Conservation (phyloP, 2,888 invertebrate genomes). For the Iselma pallidipennis region DNA sequence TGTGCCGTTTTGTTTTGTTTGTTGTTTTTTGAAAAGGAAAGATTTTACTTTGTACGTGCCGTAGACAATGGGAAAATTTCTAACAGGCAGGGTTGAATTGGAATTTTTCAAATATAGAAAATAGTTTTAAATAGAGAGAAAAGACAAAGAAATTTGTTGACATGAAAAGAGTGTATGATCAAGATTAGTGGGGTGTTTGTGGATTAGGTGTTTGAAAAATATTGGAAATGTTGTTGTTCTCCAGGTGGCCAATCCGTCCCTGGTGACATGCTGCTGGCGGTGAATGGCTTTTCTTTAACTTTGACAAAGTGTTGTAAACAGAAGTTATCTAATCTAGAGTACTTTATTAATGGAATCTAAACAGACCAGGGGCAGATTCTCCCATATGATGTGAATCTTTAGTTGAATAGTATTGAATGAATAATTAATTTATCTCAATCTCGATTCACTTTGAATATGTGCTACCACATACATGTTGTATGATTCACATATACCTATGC, state of each 20-base stretch:
- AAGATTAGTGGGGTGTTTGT: neutral
- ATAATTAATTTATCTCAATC: conserved; percentile 54
- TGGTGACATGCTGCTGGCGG: neutral
- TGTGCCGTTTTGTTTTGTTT: neutral
- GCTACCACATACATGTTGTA: conserved; percentile 51
- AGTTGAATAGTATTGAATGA: conserved; percentile 50
- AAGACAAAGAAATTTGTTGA: neutral
- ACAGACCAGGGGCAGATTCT: conserved; percentile 46
- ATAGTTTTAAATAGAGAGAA: neutral
- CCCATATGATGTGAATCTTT: conserved; percentile 48
- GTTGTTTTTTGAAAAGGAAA: neutral
- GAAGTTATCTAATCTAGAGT: conserved; percentile 50
- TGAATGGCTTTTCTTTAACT: conserved; percentile 38
- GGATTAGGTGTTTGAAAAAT: neutral
- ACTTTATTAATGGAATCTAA: conserved; percentile 53
- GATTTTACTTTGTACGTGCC: neutral
- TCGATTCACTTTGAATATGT: conserved; percentile 53
- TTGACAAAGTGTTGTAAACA: conserved; percentile 48
- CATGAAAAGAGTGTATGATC: neutral
- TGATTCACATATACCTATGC: conserved; percentile 46
- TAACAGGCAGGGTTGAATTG: neutral
- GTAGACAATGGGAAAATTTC: neutral
- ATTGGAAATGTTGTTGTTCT: neutral
- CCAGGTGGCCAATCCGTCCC: neutral
- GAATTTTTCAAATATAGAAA: neutral